phyloP scores from a whole-genome alignment of 2,888 invertebrate genomes.

The Drosophila merina region DNA sequence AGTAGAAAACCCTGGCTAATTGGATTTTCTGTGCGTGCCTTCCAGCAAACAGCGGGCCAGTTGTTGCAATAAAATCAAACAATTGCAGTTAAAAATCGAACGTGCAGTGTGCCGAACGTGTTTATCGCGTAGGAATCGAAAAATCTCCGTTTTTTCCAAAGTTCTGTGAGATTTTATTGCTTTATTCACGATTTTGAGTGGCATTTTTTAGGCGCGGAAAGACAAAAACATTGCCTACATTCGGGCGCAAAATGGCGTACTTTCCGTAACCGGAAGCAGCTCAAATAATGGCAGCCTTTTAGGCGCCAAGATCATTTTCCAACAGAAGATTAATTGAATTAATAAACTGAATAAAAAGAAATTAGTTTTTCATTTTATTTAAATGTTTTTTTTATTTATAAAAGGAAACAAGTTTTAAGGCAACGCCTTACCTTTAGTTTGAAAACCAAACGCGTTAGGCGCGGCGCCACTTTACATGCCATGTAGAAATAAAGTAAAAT shows the following conservation, averaged over 20 bases:
- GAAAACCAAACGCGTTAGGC: neutral
- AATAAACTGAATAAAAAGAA: too few relatives aligned
- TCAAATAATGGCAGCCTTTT: slow-evolving; percentile 43
- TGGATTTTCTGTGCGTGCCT: slow-evolving; percentile 69
- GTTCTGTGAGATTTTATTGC: neutral
- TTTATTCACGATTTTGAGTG: neutral
- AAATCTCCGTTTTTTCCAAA: slow-evolving; percentile 14
- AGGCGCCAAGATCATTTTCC: neutral
- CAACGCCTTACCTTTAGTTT: neutral
- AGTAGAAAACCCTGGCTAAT: slow-evolving; percentile 52
- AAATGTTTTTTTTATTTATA: neutral
- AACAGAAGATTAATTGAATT: too few relatives aligned
- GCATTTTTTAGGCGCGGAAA: slow-evolving; percentile 14
- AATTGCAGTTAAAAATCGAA: slow-evolving; percentile 76
- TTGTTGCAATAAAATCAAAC: slow-evolving; percentile 69
- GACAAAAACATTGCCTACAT: slow-evolving; percentile 38
- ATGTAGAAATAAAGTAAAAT: slow-evolving; percentile 22
- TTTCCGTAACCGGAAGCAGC: neutral
- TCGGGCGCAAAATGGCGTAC: neutral
- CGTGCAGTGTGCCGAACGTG: slow-evolving; percentile 66
- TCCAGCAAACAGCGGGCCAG: slow-evolving; percentile 63
- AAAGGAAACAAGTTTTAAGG: neutral
- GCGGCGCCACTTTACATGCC: neutral
- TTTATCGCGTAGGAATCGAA: slow-evolving; percentile 35
- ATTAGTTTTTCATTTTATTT: neutral